Conservation (phyloP, 2,888 invertebrate species). For the Drosophila heteroneura region DNA sequence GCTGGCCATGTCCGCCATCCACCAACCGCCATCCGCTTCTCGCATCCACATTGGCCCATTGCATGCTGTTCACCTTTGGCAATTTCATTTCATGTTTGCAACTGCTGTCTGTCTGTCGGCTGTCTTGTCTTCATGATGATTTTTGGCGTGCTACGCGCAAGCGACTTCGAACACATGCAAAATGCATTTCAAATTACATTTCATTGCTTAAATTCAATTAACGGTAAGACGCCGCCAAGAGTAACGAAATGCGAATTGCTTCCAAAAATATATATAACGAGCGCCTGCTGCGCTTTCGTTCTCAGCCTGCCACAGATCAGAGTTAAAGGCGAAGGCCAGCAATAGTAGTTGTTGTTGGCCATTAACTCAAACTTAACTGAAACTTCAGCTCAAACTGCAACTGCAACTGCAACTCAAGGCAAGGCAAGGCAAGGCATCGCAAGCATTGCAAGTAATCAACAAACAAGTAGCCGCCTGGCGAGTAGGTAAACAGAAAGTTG, state of each 20-base stretch:
- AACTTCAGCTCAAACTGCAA: not conserved
- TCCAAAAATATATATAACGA: conserved; percentile 38
- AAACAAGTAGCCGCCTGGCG: conserved; percentile 56
- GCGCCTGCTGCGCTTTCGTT: conserved; percentile 53
- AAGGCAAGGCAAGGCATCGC: conserved; percentile 20
- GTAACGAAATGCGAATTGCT: conserved; percentile 36
- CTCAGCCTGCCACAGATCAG: conserved; percentile 32
- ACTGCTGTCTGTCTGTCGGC: not conserved
- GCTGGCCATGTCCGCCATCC: conserved; percentile 38
- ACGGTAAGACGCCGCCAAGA: conserved; percentile 37
- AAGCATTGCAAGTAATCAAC: conserved; percentile 45
- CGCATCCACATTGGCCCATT: conserved; percentile 44
- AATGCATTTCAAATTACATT: conserved; percentile 73
- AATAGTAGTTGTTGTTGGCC: conserved; percentile 27
- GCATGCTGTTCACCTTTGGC: conserved; percentile 74
- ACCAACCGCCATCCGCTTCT: not conserved
- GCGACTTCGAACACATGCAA: conserved; percentile 60
- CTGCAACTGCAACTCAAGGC: conserved; percentile 14
- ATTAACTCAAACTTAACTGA: conserved; percentile 48
- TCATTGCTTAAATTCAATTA: conserved; percentile 77
- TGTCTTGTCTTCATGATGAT: conserved; percentile 53
- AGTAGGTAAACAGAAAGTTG: conserved; percentile 73
- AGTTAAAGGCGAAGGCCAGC: conserved; percentile 25
- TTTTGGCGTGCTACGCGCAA: conserved; percentile 68
- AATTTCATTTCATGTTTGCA: conserved; percentile 57